phyloP scores from a whole-genome alignment of 1,140 invertebrate species.

The Argopecten irradians region DNA sequence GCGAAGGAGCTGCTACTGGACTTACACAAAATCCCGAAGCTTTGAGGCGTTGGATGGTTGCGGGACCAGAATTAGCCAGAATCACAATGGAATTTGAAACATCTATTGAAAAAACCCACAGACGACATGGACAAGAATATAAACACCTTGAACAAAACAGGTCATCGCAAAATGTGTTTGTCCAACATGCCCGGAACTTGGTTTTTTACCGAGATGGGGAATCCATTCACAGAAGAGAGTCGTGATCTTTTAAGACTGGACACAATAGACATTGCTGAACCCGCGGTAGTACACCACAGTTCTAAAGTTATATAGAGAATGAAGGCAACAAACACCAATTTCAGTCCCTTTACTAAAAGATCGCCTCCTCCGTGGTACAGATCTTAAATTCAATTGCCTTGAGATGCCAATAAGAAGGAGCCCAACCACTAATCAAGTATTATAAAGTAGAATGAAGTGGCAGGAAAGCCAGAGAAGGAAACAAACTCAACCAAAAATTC shows the following conservation, averaged over 20 bases:
- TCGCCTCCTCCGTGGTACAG: constrained; percentile 24
- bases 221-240: constrained; percentile 49
- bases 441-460: too few relatives aligned
- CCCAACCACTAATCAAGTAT: background rate
- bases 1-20: too few relatives aligned
- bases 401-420: too few relatives aligned
- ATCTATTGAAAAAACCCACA: constrained; percentile 51
- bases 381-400: constrained; percentile 25
- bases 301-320: too few relatives aligned
- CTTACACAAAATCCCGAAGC: constrained; percentile 60
- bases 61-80: constrained; percentile 53
- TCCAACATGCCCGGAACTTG: constrained; percentile 39
- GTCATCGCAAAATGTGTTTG: too few relatives aligned
- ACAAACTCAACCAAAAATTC: too few relatives aligned
- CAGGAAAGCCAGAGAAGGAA: too few relatives aligned
- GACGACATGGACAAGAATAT: background rate
- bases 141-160: constrained; percentile 28
- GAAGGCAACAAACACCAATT: constrained; percentile 32
- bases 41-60: constrained; percentile 61
- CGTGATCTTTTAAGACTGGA: constrained; percentile 45
- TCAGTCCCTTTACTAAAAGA: too few relatives aligned
- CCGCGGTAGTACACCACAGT: too few relatives aligned
- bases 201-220: constrained; percentile 44
- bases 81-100: too few relatives aligned
- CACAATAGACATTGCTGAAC: too few relatives aligned